Evolutionary conservation across 2,888 invertebrate species (phyloP).

Genomic region (Ceriagrion tenellum): DNA sequence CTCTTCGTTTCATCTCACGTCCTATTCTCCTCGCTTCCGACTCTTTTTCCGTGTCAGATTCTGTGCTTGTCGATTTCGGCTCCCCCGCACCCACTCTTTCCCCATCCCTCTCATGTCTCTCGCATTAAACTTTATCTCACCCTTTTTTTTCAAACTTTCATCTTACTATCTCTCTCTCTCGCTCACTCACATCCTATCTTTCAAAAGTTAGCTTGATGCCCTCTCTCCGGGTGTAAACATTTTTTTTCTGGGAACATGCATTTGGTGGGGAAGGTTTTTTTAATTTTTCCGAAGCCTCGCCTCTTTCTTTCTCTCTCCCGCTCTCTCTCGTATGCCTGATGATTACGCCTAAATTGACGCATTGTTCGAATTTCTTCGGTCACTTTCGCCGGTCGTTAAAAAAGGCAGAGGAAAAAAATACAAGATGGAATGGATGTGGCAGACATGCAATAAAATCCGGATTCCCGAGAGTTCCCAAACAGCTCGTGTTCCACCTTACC

Average conservation of each 20-base stretch:
- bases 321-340: neutral
- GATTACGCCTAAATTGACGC: constrained; percentile 36
- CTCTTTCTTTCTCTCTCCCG: neutral
- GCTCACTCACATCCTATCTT: neutral
- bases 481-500: neutral
- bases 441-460: constrained; percentile 31
- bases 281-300: neutral
- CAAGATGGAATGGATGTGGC: neutral
- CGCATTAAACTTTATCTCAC: constrained; percentile 6
- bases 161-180: neutral
- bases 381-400: constrained; percentile 36
- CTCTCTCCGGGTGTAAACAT: neutral
- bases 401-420: neutral
- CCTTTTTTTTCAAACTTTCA: neutral
- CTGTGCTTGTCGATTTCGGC: neutral
- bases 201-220: neutral
- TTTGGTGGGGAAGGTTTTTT: neutral
- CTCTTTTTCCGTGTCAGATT: neutral
- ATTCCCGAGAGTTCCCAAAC: neutral
- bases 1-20: neutral
- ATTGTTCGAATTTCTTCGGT: constrained; percentile 39
- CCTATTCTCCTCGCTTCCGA: neutral
- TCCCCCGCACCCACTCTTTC: neutral
- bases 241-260: constrained; percentile 13
- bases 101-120: neutral